phyloP scores from a whole-genome alignment of 2,888 invertebrate genomes.

The Aphidoletes aphidimyza region DNA sequence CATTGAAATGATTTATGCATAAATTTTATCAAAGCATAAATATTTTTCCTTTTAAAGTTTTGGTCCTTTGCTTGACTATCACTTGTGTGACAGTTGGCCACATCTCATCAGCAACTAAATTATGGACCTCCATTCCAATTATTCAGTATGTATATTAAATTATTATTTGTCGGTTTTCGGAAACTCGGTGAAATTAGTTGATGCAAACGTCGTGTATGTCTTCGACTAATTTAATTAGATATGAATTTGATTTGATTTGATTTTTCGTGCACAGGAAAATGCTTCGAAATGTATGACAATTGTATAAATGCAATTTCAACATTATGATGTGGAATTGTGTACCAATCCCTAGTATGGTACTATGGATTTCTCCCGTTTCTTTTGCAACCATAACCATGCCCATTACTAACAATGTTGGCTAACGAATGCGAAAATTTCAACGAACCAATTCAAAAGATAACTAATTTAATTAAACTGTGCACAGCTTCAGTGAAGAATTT shows the following conservation, averaged over 20 bases:
- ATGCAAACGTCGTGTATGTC: not conserved
- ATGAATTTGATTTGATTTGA: conserved; percentile 2
- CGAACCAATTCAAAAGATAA: not conserved
- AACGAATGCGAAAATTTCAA: not conserved
- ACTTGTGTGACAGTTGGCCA: not conserved
- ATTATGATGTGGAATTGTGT: not conserved
- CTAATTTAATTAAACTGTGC: not conserved
- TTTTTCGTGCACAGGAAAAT: no score
- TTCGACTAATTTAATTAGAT: conserved; percentile 16
- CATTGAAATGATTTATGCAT: no score
- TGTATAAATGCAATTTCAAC: not conserved
- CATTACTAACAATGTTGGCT: conserved; percentile 15
- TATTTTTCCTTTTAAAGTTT: no score
- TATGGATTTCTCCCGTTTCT: not conserved
- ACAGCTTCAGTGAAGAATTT: not conserved
- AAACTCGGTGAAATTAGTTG: not conserved
- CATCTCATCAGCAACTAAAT: conserved; percentile 8
- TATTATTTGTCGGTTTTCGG: not conserved
- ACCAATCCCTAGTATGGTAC: not conserved
- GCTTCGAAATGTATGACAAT: not conserved
- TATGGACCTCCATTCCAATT: conserved; percentile 3
- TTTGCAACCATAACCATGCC: not conserved
- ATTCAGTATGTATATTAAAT: not conserved
- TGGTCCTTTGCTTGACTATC: not conserved
- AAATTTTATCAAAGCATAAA: no score